Evolutionary conservation across 37 sponge, comb jelly and placozoan species (phyloP).

Genomic region (Aplysina aerophoba): DNA sequence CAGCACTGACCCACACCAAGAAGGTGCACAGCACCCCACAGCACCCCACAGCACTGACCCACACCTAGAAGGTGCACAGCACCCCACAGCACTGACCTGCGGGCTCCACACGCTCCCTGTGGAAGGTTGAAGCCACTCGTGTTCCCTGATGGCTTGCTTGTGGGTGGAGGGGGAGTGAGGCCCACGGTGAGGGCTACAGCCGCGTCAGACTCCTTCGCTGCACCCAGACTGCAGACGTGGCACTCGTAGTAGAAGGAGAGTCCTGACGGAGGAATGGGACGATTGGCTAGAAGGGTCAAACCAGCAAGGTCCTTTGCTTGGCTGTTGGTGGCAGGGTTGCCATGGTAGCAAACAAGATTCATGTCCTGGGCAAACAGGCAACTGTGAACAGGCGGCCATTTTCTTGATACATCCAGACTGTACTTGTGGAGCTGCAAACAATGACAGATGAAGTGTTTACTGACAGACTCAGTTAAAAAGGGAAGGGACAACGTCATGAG

Average conservation of each 20-base stretch:
- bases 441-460: too few relatives aligned
- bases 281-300: slow-evolving; percentile 64
- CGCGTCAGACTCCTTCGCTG: slow-evolving; percentile 34
- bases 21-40: too few relatives aligned
- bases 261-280: slow-evolving; percentile 66
- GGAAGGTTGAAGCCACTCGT: slow-evolving; percentile 41
- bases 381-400: slow-evolving; percentile 69
- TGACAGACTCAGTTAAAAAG: too few relatives aligned
- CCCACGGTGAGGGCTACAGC: slow-evolving; percentile 65
- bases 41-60: too few relatives aligned
- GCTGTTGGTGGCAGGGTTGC: slow-evolving; percentile 29
- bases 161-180: slow-evolving; percentile 60
- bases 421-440: slow-evolving; percentile 55
- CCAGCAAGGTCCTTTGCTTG: slow-evolving; percentile 21
- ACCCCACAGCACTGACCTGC: slow-evolving; percentile 48
- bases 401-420: slow-evolving; percentile 49
- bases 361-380: slow-evolving; percentile 75
- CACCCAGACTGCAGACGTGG: slow-evolving; percentile 58
- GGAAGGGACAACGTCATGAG: too few relatives aligned
- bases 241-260: slow-evolving; percentile 96
- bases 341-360: slow-evolving; percentile 67
- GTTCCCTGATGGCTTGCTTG: slow-evolving; percentile 40
- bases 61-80: too few relatives aligned
- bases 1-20: too few relatives aligned
- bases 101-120: slow-evolving; percentile 39